Conservation (phyloP, 2,113 vertebrate species). For the Oncorhynchus gorbuscha region DNA sequence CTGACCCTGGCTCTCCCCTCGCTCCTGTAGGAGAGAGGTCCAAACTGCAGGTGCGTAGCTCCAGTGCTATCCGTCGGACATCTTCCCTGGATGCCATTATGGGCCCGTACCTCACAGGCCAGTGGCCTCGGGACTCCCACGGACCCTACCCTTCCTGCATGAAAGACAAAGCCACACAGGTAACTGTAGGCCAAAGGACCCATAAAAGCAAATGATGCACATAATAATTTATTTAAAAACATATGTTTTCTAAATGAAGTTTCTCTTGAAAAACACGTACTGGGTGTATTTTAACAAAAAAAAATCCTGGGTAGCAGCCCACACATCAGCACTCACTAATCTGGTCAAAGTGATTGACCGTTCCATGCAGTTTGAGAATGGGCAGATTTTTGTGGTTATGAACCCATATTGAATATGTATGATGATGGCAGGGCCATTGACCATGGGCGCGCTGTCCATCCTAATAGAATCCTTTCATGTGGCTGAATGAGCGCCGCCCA, state of each 20-base stretch:
- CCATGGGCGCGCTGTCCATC: conserved; percentile 39
- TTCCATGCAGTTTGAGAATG: conserved; percentile 28
- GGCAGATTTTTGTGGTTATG: conserved; percentile 36
- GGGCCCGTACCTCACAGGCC: conserved; percentile 94
- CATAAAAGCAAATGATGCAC: background rate
- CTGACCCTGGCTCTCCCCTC: conserved; percentile 26
- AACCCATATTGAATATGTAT: conserved; percentile 64
- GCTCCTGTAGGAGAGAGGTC: conserved; percentile 82
- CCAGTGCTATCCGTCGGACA: conserved; percentile 85
- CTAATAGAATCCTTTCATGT: conserved; percentile 60
- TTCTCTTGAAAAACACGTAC: too few species aligned
- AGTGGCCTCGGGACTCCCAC: conserved; percentile 94
- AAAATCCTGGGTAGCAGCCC: conserved; percentile 35
- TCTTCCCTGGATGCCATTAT: conserved; percentile 94
- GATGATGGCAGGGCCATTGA: conserved; percentile 42
- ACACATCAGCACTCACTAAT: conserved; percentile 38
- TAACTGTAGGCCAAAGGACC: conserved; percentile 55
- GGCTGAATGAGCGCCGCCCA: conserved; percentile 58
- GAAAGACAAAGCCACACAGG: conserved; percentile 98
- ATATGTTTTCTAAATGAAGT: too few species aligned
- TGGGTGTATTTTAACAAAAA: conserved; percentile 4
- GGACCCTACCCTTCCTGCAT: conserved; percentile 90
- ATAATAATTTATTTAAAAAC: background rate
- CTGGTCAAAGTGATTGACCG: conserved; percentile 24
- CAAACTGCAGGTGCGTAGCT: conserved; percentile 83